Evolutionary conservation across 2,797 vertebrate species (phyloP), one percentile per base, ranked within the genome.

Genomic region (Pipistrellus pipistrellus): DNA sequence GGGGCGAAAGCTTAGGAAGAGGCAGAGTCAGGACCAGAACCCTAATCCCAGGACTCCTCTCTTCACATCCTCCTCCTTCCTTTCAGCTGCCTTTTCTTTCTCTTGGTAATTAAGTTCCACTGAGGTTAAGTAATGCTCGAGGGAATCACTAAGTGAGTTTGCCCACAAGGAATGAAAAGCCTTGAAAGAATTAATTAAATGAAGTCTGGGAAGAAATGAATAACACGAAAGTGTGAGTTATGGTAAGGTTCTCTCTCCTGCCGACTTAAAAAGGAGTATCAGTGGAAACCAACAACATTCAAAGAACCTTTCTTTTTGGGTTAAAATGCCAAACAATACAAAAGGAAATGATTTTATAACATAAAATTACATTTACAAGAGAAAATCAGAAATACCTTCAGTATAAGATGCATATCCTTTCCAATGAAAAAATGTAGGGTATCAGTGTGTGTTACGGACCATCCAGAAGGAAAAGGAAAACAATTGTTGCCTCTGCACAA

Each of bases 121-220:
- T 1, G 27, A 77, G n/a, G 35, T 62, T 44, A 86, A 93, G 32
- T 23, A 53, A 82, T 88, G 68, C 71, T 59, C 32, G 15, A 91
- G 27, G 18, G 57, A 66, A 25, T 89, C 66, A n/a, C 68, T 78
- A 81, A 93, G 64, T 82, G 77, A 64, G 18, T 85, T 73, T 93
- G 4, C 30, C 23, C 46, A 18, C 23, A 15, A 91, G 13, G 27
- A 95, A 90, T 41, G 78, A 91, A 91, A 96, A 94, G 27, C 8
- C 64, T 51, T 57, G 20, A 69, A 73, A 76, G 41, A 76, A 30
- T 85, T 62, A 85, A 59, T 80, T 69, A 73, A 87, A 44, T 83
- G 32, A 80, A 90, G 77, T 92, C 55, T 1, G 3, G 27, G 30
- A 83, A 82, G 72, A 93, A 90, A 71, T n/a, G 6, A 78, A 21